A percentile compares a stretch with the other conserved stretches of the same genome.
phyloP scores from a whole-genome alignment of 2,113 vertebrate species.

The Rhodinocichla rosea region DNA sequence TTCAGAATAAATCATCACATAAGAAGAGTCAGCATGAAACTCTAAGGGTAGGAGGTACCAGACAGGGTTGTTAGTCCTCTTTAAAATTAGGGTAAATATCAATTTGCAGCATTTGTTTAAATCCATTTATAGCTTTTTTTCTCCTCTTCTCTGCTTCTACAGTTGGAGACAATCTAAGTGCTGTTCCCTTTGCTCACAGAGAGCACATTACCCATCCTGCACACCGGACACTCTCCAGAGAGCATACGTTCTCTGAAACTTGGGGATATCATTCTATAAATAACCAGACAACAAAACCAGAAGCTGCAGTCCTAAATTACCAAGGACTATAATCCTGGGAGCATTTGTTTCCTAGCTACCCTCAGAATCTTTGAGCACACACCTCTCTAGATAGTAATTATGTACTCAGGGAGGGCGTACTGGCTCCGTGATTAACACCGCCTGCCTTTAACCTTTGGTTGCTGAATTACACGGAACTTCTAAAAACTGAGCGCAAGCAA shows the following conservation, averaged over 20 bases:
- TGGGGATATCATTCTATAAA: background rate
- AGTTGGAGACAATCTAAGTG: background rate
- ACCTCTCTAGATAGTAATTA: conserved; percentile 47
- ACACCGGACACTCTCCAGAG: background rate
- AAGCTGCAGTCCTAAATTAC: conserved; percentile 10
- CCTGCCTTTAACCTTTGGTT: conserved; percentile 26
- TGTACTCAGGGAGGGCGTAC: conserved; percentile 24
- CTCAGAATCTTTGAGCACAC: conserved; percentile 11
- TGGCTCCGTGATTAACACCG: background rate
- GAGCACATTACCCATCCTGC: background rate
- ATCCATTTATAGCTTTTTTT: background rate
- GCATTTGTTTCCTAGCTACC: conserved; percentile 50
- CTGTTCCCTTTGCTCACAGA: background rate
- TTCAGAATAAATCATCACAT: conserved; percentile 4
- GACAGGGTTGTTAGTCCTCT: background rate
- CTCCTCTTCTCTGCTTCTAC: background rate
- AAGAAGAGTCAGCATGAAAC: conserved; percentile 35
- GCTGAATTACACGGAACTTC: background rate
- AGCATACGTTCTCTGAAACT: background rate
- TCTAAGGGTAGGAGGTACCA: background rate
- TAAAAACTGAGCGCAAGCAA: background rate
- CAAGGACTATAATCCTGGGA: conserved; percentile 22
- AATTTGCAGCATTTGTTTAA: background rate
- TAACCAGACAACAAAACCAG: conserved; percentile 7
- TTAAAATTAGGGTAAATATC: background rate